These are phyloP conservation scores for Portunus trituberculatus DNA, from an alignment of 1,140 invertebrate genomes.

Conservation along the genomic window DNA sequence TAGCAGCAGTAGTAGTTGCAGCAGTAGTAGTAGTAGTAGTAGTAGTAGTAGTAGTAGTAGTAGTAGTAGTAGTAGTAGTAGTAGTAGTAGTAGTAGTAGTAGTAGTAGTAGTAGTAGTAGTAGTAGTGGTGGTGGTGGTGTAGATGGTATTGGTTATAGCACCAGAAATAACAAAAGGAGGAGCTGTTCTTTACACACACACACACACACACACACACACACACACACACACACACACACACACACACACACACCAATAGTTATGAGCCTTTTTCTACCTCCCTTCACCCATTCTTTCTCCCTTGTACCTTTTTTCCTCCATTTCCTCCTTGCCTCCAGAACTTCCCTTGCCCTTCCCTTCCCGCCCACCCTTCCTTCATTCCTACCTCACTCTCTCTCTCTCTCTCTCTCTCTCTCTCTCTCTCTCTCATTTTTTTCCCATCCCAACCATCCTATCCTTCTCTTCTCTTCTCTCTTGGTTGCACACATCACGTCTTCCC, in stretches of 20 bases:
- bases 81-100: not conserved
- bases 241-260: too few relatives aligned
- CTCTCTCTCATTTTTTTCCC: not conserved
- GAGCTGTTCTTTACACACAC: not conserved
- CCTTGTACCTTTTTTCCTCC: too few relatives aligned
- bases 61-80: conserved; percentile 10
- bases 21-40: not conserved
- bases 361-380: too few relatives aligned
- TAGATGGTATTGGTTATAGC: not conserved
- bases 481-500: too few relatives aligned
- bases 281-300: too few relatives aligned
- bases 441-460: not conserved
- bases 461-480: too few relatives aligned
- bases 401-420: not conserved
- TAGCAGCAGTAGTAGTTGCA: not conserved
- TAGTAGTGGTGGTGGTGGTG: not conserved
- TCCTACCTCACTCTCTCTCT: not conserved
- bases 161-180: not conserved
- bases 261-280: too few relatives aligned
- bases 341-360: too few relatives aligned
- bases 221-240: too few relatives aligned
- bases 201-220: not conserved
- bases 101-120: conserved; percentile 11
- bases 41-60: not conserved
- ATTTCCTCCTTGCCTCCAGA: too few relatives aligned